These are phyloP conservation scores for Electrona antarctica DNA, from an alignment of 2,113 vertebrate species.

Conservation along the genomic window DNA sequence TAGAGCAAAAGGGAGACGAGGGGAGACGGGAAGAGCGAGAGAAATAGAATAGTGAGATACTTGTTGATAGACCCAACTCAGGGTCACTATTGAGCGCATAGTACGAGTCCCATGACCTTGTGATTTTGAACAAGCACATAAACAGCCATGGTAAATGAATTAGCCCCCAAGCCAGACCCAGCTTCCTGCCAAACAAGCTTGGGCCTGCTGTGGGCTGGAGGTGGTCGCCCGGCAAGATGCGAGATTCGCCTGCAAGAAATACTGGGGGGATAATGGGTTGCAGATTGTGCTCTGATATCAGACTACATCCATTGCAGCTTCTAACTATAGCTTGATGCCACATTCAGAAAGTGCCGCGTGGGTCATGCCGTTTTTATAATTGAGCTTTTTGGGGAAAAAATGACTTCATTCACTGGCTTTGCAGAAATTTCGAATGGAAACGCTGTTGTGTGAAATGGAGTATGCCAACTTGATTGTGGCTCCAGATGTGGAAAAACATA, in stretches of 20 bases:
- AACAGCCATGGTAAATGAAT: constrained; percentile 56
- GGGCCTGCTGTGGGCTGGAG: constrained; percentile 8
- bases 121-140: constrained; percentile 41
- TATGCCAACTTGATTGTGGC: constrained; percentile 61
- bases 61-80: constrained; percentile 3
- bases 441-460: constrained; percentile 28
- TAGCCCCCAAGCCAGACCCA: constrained; percentile 22
- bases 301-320: constrained; percentile 11
- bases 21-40: constrained; percentile 3
- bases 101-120: constrained; percentile 9
- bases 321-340: constrained; percentile 35
- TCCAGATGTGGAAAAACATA: constrained; percentile 66
- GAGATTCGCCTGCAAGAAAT: constrained; percentile 6
- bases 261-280: constrained; percentile 11
- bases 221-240: constrained; percentile 14
- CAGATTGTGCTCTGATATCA: constrained; percentile 23
- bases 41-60: not conserved
- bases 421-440: constrained; percentile 55
- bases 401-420: constrained; percentile 58
- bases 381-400: constrained; percentile 40
- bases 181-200: constrained; percentile 52
- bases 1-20: constrained; percentile 25
- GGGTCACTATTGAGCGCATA: constrained; percentile 5
- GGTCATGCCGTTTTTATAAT: constrained; percentile 47
- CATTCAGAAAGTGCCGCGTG: constrained; percentile 36